Conservation (phyloP, 2,113 vertebrate genomes). For the Aythya baeri region DNA sequence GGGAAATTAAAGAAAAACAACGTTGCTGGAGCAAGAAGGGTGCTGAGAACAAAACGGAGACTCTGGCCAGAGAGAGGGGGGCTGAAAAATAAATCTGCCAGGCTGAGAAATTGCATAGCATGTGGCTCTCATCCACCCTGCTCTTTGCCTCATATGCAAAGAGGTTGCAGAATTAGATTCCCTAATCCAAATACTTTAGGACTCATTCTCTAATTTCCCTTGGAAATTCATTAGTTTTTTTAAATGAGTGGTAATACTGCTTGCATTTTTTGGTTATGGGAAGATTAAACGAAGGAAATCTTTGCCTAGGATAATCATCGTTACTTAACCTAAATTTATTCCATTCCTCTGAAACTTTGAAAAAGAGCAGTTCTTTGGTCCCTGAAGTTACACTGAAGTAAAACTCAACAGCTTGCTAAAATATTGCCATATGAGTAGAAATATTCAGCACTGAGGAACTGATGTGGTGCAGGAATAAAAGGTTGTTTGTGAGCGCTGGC, state of each 20-base stretch:
- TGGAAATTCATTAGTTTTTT: conserved; percentile 70
- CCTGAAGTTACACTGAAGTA: conserved; percentile 65
- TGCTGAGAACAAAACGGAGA: neutral
- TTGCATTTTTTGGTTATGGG: conserved; percentile 66
- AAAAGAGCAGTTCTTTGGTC: conserved; percentile 58
- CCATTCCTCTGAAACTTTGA: conserved; percentile 52
- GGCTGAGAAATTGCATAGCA: neutral
- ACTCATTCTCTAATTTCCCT: conserved; percentile 68
- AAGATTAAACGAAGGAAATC: conserved; percentile 73
- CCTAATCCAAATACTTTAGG: conserved; percentile 61
- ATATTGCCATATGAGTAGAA: conserved; percentile 73
- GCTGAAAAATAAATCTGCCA: neutral
- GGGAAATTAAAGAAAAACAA: neutral
- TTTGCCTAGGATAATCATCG: conserved; percentile 64
- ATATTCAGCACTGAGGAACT: conserved; percentile 57
- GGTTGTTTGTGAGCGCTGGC: conserved; percentile 69
- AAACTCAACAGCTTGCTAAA: conserved; percentile 75
- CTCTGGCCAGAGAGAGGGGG: neutral
- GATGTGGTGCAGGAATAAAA: conserved; percentile 69
- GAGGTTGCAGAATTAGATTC: conserved; percentile 51
- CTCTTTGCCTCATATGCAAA: conserved; percentile 40
- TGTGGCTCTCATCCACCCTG: conserved; percentile 10
- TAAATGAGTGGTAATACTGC: conserved; percentile 55
- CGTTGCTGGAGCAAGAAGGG: neutral
- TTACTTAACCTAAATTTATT: conserved; percentile 70